Percentiles rank a stretch among this genome's conserved stretches.
Conservation (phyloP, 1,140 invertebrate species). For the Solen grandis region DNA sequence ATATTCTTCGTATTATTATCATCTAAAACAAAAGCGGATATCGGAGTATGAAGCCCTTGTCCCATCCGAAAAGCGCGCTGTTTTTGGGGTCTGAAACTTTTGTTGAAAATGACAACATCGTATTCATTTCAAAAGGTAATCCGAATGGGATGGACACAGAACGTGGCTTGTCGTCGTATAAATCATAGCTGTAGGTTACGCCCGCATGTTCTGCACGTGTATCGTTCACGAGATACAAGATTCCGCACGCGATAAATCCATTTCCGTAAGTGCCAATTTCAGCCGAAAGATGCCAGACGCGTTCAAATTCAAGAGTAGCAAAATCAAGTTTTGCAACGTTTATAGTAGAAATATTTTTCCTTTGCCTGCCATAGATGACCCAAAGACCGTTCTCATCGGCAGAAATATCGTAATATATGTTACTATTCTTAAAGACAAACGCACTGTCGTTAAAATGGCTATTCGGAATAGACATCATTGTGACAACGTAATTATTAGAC, state of each 20-base stretch:
- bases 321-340: constrained; percentile 40
- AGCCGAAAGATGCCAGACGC: constrained; percentile 30
- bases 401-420: constrained; percentile 42
- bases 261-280: constrained; percentile 35
- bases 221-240: constrained; percentile 36
- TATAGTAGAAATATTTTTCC: constrained; percentile 12
- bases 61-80: constrained; percentile 32
- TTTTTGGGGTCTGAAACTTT: constrained; percentile 22
- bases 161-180: constrained; percentile 15
- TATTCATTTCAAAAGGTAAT: constrained; percentile 24
- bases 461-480: constrained; percentile 5
- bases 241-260: constrained; percentile 47
- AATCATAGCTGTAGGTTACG: constrained; percentile 33
- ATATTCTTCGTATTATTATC: too few relatives aligned
- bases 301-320: constrained; percentile 6
- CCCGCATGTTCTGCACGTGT: background rate
- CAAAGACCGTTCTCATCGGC: constrained; percentile 52
- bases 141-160: constrained; percentile 17
- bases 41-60: constrained; percentile 47
- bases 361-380: constrained; percentile 28
- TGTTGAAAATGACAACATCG: constrained; percentile 38
- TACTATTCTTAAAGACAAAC: constrained; percentile 40
- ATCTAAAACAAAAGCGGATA: constrained; percentile 43
- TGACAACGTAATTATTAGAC: background rate
- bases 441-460: constrained; percentile 45